phyloP scores from a whole-genome alignment of 2,797 vertebrate species.

The Chromobotia macracanthus region DNA sequence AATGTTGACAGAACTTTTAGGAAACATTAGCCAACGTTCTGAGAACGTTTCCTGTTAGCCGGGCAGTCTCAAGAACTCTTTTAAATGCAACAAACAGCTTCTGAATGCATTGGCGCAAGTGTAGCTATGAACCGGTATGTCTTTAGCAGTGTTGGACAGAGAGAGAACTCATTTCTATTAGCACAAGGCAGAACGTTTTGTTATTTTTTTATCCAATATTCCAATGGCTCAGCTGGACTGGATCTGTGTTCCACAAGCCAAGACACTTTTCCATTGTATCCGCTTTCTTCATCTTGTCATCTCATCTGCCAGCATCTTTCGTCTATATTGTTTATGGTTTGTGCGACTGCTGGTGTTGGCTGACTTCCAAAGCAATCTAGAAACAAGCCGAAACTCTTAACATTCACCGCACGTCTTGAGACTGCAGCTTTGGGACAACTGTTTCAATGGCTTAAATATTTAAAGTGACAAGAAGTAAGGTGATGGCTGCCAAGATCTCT shows the following conservation, averaged over 20 bases:
- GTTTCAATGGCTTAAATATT: constrained; percentile 6
- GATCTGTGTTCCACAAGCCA: constrained; percentile 3
- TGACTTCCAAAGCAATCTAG: constrained; percentile 29
- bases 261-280: constrained; percentile 3
- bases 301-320: constrained; percentile 5
- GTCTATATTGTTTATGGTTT: constrained; percentile 35
- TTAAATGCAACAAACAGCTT: background rate
- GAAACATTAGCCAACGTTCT: too few relatives aligned
- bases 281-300: background rate
- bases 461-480: background rate
- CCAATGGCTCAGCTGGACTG: background rate
- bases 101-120: background rate
- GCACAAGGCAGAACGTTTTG: background rate
- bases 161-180: background rate
- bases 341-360: constrained; percentile 32
- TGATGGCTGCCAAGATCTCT: background rate
- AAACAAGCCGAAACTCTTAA: constrained; percentile 37
- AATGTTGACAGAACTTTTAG: too few relatives aligned
- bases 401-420: constrained; percentile 48
- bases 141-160: background rate
- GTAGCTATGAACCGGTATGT: background rate
- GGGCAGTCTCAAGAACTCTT: too few relatives aligned
- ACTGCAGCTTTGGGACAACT: constrained; percentile 18
- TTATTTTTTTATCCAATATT: background rate
- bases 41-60: too few relatives aligned